Evolutionary conservation across 2,797 vertebrate genomes (phyloP), one percentile per base, ranked within the genome.

Genomic region (Bufotes viridis): DNA sequence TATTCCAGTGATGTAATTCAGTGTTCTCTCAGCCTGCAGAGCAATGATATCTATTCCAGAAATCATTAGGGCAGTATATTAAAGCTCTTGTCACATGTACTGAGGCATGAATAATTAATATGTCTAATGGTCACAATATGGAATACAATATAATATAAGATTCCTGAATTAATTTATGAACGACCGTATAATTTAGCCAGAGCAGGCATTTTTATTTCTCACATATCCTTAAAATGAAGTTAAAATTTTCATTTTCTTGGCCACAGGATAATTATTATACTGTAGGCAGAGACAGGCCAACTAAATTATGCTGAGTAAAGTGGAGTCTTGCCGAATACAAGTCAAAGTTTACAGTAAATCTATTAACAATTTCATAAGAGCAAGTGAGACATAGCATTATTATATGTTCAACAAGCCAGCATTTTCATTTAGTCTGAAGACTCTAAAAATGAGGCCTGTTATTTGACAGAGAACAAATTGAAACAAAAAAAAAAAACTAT

Each of bases 141-240:
- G 81, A 88, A 84, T 87, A n/a, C 53, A 80, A 60, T 87, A 78
- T 76, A 87, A 87, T 88, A 88, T 70, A 72, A 79, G 84, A 84
- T 88, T n/a, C 29, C 61, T 79, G 81, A 79, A 84, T 88, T 83
- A 88, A 88, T 84, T 88, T 79, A 84, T 87, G 72, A 69, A 76
- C 51, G 60, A 55, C 72, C 60, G 57, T 88, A 88, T 84, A 78
- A 88, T 84, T 88, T 88, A 88, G 74, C 63, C 61, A 60, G 81
- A 88, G 53, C n/a, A 84, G 87, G 81, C 87, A 88, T 67, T 88
- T 88, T 88, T 78, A 84, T 88, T 78, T 88, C 65, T 78, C 65
- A 84, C 82, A 88, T 88, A 88, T 88, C 63, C 81, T 88, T 49
- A 88, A 88, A 88, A 88, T 88, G 87, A 82, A 83, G 81, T 82